Percentiles rank a stretch among this genome's conserved stretches.
Evolutionary conservation across 2,888 invertebrate species (phyloP).

Genomic region (Argyresthia albistria): DNA sequence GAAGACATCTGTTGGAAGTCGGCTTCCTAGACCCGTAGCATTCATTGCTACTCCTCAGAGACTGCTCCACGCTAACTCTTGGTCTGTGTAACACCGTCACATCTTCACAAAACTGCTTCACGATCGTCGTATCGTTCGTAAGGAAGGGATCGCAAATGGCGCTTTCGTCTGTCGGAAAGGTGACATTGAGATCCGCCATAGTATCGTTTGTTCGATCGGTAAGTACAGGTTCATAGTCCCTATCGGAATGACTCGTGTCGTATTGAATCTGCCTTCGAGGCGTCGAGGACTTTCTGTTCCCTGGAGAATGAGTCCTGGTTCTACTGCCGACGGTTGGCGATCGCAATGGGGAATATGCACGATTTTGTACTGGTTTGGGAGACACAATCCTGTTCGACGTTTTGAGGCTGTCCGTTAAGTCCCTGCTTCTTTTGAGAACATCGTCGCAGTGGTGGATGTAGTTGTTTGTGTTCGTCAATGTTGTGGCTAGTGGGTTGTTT

Average conservation of each 20-base stretch:
- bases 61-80: neutral
- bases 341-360: no score
- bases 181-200: conserved; percentile 58
- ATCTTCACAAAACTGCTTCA: neutral
- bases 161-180: conserved; percentile 53
- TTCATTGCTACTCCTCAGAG: neutral
- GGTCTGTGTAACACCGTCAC: neutral
- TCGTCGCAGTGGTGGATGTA: conserved; percentile 45
- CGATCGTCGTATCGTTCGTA: neutral
- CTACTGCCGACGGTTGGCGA: conserved; percentile 25
- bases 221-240: conserved; percentile 41
- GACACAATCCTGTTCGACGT: conserved; percentile 10
- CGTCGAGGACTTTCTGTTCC: conserved; percentile 17
- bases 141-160: conserved; percentile 20
- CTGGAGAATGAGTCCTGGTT: conserved; percentile 38
- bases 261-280: conserved; percentile 40
- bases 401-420: conserved; percentile 42
- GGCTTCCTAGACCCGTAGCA: neutral
- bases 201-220: conserved; percentile 66
- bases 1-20: neutral
- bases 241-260: conserved; percentile 46
- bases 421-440: conserved; percentile 45
- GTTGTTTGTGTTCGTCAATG: conserved; percentile 43
- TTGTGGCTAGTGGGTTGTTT: conserved; percentile 30
- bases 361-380: conserved; percentile 7